Conservation (phyloP, 2,797 vertebrate species). For the Danionella dracula region DNA sequence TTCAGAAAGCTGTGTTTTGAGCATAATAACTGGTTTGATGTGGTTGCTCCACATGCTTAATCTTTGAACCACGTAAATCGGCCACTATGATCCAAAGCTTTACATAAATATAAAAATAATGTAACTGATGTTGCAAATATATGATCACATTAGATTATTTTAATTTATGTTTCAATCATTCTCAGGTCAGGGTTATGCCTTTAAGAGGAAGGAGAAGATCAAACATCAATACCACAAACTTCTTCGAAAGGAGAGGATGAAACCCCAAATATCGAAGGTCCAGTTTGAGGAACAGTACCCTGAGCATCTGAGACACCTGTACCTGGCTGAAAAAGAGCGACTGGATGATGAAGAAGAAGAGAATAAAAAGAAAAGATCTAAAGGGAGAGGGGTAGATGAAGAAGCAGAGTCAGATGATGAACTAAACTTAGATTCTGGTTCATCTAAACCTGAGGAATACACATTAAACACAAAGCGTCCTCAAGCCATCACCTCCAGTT, state of each 20-base stretch:
- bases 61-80: too few relatives aligned
- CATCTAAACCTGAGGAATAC: neutral
- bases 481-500: constrained; percentile 2
- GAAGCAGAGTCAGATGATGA: neutral
- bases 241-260: constrained; percentile 67
- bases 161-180: too few relatives aligned
- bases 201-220: constrained; percentile 79
- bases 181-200: constrained; percentile 90
- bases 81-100: too few relatives aligned
- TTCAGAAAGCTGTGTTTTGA: too few relatives aligned
- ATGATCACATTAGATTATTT: too few relatives aligned
- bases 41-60: too few relatives aligned
- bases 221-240: constrained; percentile 82
- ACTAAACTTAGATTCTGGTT: neutral
- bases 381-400: constrained; percentile 39
- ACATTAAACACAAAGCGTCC: neutral
- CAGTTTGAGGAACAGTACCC: constrained; percentile 79
- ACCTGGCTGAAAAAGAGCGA: constrained; percentile 80
- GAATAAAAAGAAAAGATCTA: constrained; percentile 57
- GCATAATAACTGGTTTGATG: too few relatives aligned
- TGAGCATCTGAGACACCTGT: constrained; percentile 90
- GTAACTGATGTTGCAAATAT: too few relatives aligned
- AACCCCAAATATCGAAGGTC: constrained; percentile 28
- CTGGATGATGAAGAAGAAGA: constrained; percentile 64
- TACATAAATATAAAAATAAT: too few relatives aligned